Evolutionary conservation across 2,797 vertebrate species (phyloP), one percentile per base, ranked within the genome.

Genomic region (Peromyscus attwateri): DNA sequence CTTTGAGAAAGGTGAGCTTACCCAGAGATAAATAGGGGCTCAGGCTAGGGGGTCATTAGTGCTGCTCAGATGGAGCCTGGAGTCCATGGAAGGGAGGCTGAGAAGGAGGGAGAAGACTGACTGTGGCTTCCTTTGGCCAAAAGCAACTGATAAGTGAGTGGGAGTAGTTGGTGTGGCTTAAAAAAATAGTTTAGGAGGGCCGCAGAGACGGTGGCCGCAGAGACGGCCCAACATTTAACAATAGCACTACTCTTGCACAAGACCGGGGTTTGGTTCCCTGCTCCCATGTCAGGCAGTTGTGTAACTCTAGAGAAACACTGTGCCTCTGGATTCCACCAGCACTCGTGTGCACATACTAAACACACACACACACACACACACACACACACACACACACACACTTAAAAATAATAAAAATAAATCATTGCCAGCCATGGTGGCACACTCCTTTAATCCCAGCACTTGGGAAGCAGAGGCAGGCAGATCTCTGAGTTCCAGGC

Each of bases 81-180:
- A 23, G 11, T 21, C 0, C 29, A 7, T 2, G 11, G 88, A 21
- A 66, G 37, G 16, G 14, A 0, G 0, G n/a, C 49, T 19, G 46
- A 52, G 76, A 19, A 19, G 29, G 46, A 34, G 4, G 29, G 31
- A 52, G 37, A 19, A 37, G 29, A 29, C 43, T 49, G 75, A 4
- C 46, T 52, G 46, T 19, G 13, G 76, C 49, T 19, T 79, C 49
- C 76, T 79, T 52, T 49, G 49, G 46, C 49, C 49, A 34, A 55
- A 79, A 79, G 76, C 11, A 19, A 79, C 49, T 79, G 49, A 79
- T 17, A 34, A 52, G 31, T 79, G 49, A 79, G 14, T 21, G 31
- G 76, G 31, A 79, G 49, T 19, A 79, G 29, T 79, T 21, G 16
- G 29, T 34, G 29, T 19, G 46, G 46, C 16, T 79, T 79, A 34